Evolutionary conservation across 2,888 invertebrate species (phyloP), one percentile per base, ranked within the genome.

Genomic region (Gari tellinella): DNA sequence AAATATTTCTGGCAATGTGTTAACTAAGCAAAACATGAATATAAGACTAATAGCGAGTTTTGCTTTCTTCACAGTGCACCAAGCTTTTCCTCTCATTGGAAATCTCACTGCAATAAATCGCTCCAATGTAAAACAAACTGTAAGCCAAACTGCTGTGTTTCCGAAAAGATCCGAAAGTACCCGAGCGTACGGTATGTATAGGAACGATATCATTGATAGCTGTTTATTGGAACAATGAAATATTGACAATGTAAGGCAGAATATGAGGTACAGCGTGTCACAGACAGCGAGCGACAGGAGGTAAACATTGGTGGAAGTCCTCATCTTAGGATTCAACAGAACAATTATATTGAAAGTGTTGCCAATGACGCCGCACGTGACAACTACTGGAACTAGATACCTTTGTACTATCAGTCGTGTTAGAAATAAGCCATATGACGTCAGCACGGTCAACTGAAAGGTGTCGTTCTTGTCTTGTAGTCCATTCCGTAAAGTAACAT

Each of bases 81-180:
- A 86, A 8, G 85, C 94, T 91, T 94, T 94, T 46, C 95, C 95
- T 75, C 94, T 93, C 90, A 96, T 94, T 19, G 95, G 95, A 91
- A 95, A 94, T 85, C 95, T 95, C 23, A 95, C 95, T 26, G 95
- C 95, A 74, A 95, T 94, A 92, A 95, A 95, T 55, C 96, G 93
- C 91, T 96, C 95, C 63, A 95, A 93, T 21, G 95, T 95, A 90
- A 96, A 96, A 69, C 95, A 94, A 25, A 95, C 95, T 31, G 95
- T 95, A 80, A 96, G 92, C 95, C 95, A 95, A 52, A 95, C 95
- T 55, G 95, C 95, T 40, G 95, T 94, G 87, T 95, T 95, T 85
- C 92, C 93, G 62, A 88, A 94, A 26, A 95, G 94, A 91, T 95
- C 95, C 56, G 94, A 94, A 26, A 95, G 91, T 94, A 95, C 95